Percentiles rank a stretch among this genome's conserved stretches.
phyloP scores from a whole-genome alignment of 1,140 invertebrate species.

The Aradophagus sp. region DNA sequence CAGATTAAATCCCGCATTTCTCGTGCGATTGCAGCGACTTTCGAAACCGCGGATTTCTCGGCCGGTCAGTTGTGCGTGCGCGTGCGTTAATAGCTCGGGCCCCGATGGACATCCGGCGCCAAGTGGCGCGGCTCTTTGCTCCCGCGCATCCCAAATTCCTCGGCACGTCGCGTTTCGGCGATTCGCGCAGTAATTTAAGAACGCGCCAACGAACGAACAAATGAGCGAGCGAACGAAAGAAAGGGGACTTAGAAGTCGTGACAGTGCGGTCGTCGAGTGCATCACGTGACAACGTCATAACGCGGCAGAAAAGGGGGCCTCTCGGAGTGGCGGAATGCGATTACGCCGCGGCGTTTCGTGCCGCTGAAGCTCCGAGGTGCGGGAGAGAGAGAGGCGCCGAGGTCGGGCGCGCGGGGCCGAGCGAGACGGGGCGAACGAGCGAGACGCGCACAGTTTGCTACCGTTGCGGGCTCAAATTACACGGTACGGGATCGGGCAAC shows the following conservation, averaged over 20 bases:
- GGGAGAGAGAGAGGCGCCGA: too few species aligned
- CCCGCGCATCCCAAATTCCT: slow-evolving; percentile 5
- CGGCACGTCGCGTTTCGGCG: slow-evolving; percentile 7
- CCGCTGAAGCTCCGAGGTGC: slow-evolving; percentile 31
- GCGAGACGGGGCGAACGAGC: too few species aligned
- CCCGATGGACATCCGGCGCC: slow-evolving; percentile 15
- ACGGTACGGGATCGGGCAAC: slow-evolving; percentile 32
- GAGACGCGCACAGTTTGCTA: slow-evolving; percentile 48
- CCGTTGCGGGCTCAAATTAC: slow-evolving; percentile 49
- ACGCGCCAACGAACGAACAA: too few species aligned
- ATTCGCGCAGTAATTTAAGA: slow-evolving; percentile 35
- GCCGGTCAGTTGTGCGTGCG: too few species aligned
- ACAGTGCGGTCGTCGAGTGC: slow-evolving; percentile 23
- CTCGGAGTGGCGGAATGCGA: slow-evolving; percentile 28
- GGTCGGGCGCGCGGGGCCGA: too few species aligned
- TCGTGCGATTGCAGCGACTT: too few species aligned
- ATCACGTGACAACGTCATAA: slow-evolving; percentile 39
- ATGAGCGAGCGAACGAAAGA: too few species aligned
- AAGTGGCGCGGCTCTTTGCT: too few species aligned
- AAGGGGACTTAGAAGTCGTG: slow-evolving; percentile 21
- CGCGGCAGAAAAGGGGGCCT: slow-evolving; percentile 14
- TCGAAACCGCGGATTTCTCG: too few species aligned
- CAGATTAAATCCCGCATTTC: too few species aligned
- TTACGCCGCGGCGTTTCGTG: slow-evolving; percentile 37
- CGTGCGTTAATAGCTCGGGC: slow-evolving; percentile 1